Evolutionary conservation across 2,797 vertebrate genomes (phyloP).

Genomic region (Falco concolor): DNA sequence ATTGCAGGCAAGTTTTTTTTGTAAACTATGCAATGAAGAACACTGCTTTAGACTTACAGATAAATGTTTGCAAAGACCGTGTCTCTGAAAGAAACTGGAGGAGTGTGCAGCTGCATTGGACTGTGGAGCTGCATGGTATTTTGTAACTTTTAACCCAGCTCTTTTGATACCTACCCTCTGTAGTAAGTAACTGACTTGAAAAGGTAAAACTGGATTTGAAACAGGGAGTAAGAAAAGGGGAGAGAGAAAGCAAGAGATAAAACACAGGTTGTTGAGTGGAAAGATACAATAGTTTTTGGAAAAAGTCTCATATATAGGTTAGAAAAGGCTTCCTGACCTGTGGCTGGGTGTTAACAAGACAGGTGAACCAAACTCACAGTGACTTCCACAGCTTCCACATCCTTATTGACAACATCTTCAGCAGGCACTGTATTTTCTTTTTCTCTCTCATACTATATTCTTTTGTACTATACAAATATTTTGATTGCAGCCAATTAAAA

Average conservation of each 20-base stretch:
- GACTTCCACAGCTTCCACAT: neutral
- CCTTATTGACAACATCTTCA: neutral
- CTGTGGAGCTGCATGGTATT: neutral
- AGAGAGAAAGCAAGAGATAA: neutral
- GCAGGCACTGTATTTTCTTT: neutral
- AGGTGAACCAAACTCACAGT: neutral
- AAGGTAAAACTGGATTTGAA: neutral
- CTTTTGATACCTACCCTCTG: neutral
- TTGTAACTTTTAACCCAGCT: neutral
- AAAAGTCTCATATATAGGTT: neutral
- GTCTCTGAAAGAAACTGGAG: neutral
- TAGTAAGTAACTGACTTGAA: neutral
- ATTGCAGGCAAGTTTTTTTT: neutral
- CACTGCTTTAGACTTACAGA: neutral
- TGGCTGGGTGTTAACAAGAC: neutral
- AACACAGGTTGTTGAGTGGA: neutral
- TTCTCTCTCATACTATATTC: neutral
- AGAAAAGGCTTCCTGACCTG: neutral
- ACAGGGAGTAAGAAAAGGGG: neutral
- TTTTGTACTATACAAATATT: conserved; percentile 8
- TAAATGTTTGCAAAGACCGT: neutral
- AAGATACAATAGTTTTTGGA: neutral
- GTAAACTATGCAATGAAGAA: neutral
- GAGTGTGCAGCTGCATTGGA: neutral
- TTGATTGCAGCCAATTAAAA: neutral